Base-by-base conservation (phyloP, 2,797 vertebrate genomes). In the Nasua narica region DNA sequence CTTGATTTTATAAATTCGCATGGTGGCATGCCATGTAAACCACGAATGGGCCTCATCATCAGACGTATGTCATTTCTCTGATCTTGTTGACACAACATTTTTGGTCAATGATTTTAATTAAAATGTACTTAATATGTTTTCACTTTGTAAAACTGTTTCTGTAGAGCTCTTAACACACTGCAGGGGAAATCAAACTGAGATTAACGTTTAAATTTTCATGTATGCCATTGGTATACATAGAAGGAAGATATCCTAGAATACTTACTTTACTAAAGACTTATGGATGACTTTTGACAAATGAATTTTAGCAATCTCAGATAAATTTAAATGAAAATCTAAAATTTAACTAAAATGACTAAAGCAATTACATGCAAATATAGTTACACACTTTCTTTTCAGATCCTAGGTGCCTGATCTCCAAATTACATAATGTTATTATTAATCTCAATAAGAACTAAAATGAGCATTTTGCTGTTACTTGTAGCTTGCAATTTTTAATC, bases 171-270 rank as follows among this genome's bases (percentile, higher is more conserved):
- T 58, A 92, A 90, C 70, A 70, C 4, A 77, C 50, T 27, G 1
- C 84, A 25, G 23, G 21, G 37, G 18, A 94, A 92, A 92, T 89
- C 4, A 94, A 79, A 76, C 27, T 58, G 43, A 92, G 27, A 87
- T 60, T 93, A 81, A 91, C 32, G 58, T 72, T 93, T 72, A 77
- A 8, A 86, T 97, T 77, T 97, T 82, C 35, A 60, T 72, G 1
- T 48, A 88, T 81, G 27, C 18, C 25, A 77, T 40, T 67, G 12
- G 27, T 92, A 84, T 79, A 72, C 65, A 93, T 18, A 58, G 25
- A 90, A 90, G 8, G 46, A 84, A 96, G 84, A 82, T 35, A 70
- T 32, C 23, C 56, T 37, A 82, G 40, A 84, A 79, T 62, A 9
- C 13, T 32, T 93, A 87, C 69, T 11, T 43, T 72, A 85, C 69